Evolutionary conservation across 2,888 invertebrate species (phyloP).

Genomic region (Linnaemya vulpina): DNA sequence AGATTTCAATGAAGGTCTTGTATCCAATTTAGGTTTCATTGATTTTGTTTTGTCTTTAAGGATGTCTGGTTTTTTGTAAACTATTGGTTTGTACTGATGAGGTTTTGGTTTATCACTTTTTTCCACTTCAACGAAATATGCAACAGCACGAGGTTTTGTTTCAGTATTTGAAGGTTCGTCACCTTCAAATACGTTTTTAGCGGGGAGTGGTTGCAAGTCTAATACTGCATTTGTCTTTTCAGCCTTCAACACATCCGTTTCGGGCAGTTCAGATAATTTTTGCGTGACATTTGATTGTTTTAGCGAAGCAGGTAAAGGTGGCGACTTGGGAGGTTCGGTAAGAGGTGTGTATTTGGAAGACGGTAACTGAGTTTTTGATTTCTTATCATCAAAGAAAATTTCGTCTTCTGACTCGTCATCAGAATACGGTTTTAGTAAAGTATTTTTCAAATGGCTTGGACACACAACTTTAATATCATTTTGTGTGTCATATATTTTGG

Average conservation of each 20-base stretch:
- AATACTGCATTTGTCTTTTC: neutral
- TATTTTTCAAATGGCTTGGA: neutral
- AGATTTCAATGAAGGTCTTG: neutral
- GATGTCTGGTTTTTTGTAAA: neutral
- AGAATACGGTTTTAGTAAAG: slow-evolving; percentile 30
- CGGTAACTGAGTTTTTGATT: neutral
- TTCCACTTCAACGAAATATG: slow-evolving; percentile 61
- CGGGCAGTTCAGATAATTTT: neutral
- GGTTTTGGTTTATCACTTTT: slow-evolving; percentile 22
- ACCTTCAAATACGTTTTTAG: neutral
- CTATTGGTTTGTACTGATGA: neutral
- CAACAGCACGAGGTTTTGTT: slow-evolving; percentile 39
- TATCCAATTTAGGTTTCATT: neutral
- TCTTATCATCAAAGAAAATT: neutral
- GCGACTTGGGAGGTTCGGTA: slow-evolving; percentile 7
- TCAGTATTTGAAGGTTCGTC: slow-evolving; percentile 7
- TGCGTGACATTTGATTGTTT: neutral
- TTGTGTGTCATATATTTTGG: neutral
- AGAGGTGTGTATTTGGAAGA: neutral
- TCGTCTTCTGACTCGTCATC: slow-evolving; percentile 66
- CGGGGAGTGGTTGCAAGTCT: neutral
- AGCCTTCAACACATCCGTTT: neutral
- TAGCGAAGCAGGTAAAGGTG: neutral
- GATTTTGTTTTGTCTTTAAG: neutral
- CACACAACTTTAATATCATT: neutral